Percentiles rank a stretch among this genome's conserved stretches.
Evolutionary conservation across 2,888 invertebrate genomes (phyloP).

Genomic region (Drosophila gaucha): DNA sequence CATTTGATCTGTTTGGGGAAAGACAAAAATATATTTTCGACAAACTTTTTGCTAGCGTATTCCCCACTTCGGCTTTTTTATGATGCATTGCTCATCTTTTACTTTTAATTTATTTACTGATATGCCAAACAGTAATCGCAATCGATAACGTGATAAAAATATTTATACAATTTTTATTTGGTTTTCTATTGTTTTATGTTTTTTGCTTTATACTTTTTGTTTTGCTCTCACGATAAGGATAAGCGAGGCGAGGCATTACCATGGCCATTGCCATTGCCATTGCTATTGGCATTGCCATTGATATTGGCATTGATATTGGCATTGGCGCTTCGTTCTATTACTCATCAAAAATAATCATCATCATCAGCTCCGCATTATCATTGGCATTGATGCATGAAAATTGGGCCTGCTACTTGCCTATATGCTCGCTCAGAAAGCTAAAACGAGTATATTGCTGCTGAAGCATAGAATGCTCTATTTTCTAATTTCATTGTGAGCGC

Average conservation of each 20-base stretch:
- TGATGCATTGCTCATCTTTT: constrained; percentile 53
- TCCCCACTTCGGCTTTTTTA: constrained; percentile 5
- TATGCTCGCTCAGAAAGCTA: background rate
- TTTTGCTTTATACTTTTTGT: background rate
- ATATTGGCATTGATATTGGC: constrained; percentile 46
- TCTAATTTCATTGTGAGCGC: background rate
- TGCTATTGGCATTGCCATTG: constrained; percentile 17
- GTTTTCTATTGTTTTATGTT: constrained; percentile 23
- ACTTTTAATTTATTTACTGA: constrained; percentile 71
- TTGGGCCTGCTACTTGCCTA: background rate
- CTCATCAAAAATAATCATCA: constrained; percentile 59
- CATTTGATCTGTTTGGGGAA: background rate
- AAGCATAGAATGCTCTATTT: too few relatives aligned
- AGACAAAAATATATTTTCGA: background rate
- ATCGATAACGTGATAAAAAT: constrained; percentile 78
- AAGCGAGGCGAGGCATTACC: constrained; percentile 32
- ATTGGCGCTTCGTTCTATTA: constrained; percentile 47
- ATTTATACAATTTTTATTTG: constrained; percentile 52
- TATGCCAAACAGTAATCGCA: constrained; percentile 68
- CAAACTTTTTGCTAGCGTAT: constrained; percentile 4
- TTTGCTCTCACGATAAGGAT: constrained; percentile 43
- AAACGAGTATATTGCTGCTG: background rate
- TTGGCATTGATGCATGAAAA: constrained; percentile 33
- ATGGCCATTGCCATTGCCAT: constrained; percentile 38
- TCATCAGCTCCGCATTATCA: constrained; percentile 26